These are phyloP conservation scores for Antechinus flavipes DNA, from an alignment of 2,113 vertebrate genomes.

Conservation along the genomic window DNA sequence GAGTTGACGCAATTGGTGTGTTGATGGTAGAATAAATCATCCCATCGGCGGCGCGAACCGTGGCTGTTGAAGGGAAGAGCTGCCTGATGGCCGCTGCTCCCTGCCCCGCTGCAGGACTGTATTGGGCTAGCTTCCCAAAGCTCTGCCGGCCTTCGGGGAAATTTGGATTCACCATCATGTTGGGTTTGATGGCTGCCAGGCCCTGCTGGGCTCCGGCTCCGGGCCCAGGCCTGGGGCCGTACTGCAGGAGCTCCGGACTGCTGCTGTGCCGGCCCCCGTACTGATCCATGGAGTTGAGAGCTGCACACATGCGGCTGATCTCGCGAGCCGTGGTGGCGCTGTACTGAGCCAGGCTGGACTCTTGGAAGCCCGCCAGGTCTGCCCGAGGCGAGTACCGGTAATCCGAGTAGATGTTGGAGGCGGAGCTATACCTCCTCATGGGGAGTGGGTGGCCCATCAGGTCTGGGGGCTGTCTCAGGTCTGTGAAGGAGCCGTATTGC, in stretches of 20 bases:
- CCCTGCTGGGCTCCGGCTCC: constrained; percentile 88
- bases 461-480: constrained; percentile 94
- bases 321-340: constrained; percentile 97
- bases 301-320: constrained; percentile 98
- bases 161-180: constrained; percentile 90
- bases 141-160: constrained; percentile 90
- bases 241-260: constrained; percentile 90
- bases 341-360: constrained; percentile 96
- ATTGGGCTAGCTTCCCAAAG: constrained; percentile 88
- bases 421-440: constrained; percentile 94
- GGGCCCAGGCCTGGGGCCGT: constrained; percentile 85
- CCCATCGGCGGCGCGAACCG: constrained; percentile 94
- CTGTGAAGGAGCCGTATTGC: constrained; percentile 96
- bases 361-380: constrained; percentile 89
- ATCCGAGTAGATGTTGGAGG: constrained; percentile 97
- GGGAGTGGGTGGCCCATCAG: constrained; percentile 90
- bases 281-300: constrained; percentile 97
- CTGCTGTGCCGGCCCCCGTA: constrained; percentile 90
- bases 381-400: constrained; percentile 88
- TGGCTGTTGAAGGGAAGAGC: constrained; percentile 91
- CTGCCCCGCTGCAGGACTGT: constrained; percentile 86
- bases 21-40: constrained; percentile 99
- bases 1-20: constrained; percentile 97
- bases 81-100: constrained; percentile 90
- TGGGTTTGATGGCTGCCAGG: constrained; percentile 88